These are phyloP conservation scores for Myrmophylax atrothorax DNA, from an alignment of 2,113 vertebrate genomes.

Conservation along the genomic window DNA sequence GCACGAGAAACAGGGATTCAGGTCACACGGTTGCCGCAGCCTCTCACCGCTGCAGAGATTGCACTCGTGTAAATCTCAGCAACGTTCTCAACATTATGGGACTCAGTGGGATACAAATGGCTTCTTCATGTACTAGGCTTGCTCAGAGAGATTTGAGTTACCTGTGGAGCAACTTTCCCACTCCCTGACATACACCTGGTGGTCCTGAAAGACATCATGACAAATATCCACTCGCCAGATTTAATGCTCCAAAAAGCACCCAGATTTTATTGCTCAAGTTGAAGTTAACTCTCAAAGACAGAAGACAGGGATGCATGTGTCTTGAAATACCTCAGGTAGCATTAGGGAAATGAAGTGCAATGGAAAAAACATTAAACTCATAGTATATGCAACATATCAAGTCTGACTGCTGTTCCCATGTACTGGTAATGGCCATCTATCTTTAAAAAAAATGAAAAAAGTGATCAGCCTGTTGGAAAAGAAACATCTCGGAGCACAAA, in stretches of 20 bases:
- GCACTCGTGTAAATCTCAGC: slow-evolving; percentile 74
- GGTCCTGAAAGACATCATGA: slow-evolving; percentile 74
- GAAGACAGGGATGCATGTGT: slow-evolving; percentile 46
- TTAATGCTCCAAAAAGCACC: slow-evolving; percentile 91
- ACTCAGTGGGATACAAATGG: slow-evolving; percentile 90
- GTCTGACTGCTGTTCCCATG: slow-evolving; percentile 17
- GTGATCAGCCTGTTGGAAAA: neutral
- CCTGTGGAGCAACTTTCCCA: slow-evolving; percentile 74
- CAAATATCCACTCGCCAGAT: slow-evolving; percentile 78
- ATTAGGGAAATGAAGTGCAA: slow-evolving; percentile 62
- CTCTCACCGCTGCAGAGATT: slow-evolving; percentile 24
- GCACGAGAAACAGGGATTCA: slow-evolving; percentile 3
- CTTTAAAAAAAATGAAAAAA: neutral
- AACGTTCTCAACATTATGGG: slow-evolving; percentile 12
- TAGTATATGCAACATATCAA: slow-evolving; percentile 47
- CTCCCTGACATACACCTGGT: slow-evolving; percentile 80
- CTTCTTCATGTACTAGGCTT: slow-evolving; percentile 80
- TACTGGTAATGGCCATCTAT: slow-evolving; percentile 22
- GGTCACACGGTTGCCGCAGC: slow-evolving; percentile 24
- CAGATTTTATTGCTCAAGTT: slow-evolving; percentile 76
- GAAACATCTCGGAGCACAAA: slow-evolving; percentile 1
- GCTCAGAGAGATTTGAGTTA: slow-evolving; percentile 74
- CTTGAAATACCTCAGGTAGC: slow-evolving; percentile 36
- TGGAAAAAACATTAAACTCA: slow-evolving; percentile 50
- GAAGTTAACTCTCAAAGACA: slow-evolving; percentile 89